These are phyloP conservation scores for Homarus americanus DNA, from an alignment of 1,140 invertebrate genomes.

Conservation along the genomic window DNA sequence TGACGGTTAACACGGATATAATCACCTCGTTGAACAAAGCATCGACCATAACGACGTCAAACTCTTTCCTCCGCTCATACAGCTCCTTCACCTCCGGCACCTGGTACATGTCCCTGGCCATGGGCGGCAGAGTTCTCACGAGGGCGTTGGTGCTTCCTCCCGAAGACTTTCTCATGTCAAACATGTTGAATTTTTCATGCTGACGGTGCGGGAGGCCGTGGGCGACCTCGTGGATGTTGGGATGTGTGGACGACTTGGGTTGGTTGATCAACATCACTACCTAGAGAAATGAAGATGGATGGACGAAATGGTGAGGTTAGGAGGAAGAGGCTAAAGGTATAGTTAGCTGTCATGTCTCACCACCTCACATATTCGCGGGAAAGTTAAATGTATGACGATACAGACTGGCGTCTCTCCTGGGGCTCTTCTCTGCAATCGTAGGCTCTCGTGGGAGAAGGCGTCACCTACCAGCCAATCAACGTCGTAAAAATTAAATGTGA, in stretches of 20 bases:
- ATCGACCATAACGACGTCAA: conserved; percentile 51
- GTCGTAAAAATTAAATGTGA: too few species aligned
- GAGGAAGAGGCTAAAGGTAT: background rate
- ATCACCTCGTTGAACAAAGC: conserved; percentile 59
- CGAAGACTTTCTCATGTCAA: conserved; percentile 6
- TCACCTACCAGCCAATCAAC: too few species aligned
- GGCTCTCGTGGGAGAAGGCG: too few species aligned
- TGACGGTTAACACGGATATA: too few species aligned
- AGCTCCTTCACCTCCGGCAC: conserved; percentile 57
- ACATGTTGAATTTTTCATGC: conserved; percentile 21
- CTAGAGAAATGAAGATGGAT: background rate
- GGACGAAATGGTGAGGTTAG: too few species aligned
- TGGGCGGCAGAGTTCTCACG: background rate
- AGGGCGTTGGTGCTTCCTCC: background rate
- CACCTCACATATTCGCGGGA: too few species aligned
- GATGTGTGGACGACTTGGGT: conserved; percentile 30
- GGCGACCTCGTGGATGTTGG: conserved; percentile 36
- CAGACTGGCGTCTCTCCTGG: too few species aligned
- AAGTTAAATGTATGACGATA: too few species aligned
- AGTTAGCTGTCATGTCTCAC: too few species aligned
- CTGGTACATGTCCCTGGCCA: conserved; percentile 48
- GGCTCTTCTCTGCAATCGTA: too few species aligned
- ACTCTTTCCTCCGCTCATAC: conserved; percentile 59
- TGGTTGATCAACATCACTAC: conserved; percentile 50
- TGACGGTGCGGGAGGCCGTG: conserved; percentile 30